Conservation (phyloP, 1,140 invertebrate species). For the Metopolophium dirhodum region DNA sequence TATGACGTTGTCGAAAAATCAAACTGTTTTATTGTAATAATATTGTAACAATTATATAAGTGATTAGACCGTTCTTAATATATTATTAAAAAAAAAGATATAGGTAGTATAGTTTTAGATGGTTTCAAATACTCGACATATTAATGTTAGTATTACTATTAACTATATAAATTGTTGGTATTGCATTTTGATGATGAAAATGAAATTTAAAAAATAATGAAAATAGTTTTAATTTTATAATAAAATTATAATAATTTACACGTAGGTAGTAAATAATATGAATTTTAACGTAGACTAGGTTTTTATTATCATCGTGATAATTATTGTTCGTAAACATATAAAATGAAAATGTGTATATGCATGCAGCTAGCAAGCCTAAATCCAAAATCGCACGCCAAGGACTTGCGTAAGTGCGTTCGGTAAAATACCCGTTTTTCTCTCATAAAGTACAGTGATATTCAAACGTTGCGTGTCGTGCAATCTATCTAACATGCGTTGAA, state of each 20-base stretch:
- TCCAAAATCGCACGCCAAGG: neutral
- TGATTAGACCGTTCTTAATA: neutral
- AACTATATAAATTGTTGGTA: neutral
- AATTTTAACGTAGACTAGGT: neutral
- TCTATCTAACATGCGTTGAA: slow-evolving; percentile 46
- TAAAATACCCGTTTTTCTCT: neutral
- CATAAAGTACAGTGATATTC: slow-evolving; percentile 16
- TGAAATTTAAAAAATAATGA: too few relatives aligned
- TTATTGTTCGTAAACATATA: neutral
- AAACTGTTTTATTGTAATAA: neutral
- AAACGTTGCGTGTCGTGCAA: slow-evolving; percentile 42
- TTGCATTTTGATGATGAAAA: neutral
- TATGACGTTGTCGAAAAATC: neutral
- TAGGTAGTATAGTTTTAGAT: neutral
- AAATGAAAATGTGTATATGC: neutral
- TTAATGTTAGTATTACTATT: neutral
- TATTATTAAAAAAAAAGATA: neutral
- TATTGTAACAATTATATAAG: neutral
- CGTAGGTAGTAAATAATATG: neutral
- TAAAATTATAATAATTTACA: neutral
- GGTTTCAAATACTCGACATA: neutral
- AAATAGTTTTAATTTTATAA: neutral
- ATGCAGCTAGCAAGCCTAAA: slow-evolving; percentile 30
- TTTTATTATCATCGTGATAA: neutral
- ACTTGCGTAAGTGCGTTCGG: slow-evolving; percentile 8